phyloP scores from a whole-genome alignment of 2,888 invertebrate genomes.

The Andrena haemorrhoa region DNA sequence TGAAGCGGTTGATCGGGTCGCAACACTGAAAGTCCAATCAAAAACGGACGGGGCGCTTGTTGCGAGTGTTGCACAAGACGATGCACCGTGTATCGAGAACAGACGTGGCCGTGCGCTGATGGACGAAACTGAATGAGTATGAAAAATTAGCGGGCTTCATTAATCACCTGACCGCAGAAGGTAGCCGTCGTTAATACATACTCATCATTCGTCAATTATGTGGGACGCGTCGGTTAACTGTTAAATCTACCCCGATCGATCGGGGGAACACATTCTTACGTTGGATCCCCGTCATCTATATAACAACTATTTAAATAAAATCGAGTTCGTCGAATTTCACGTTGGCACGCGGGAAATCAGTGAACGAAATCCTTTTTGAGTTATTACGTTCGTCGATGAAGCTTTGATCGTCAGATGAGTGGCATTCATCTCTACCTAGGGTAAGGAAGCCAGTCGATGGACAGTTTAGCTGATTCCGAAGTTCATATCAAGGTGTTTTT shows the following conservation, averaged over 20 bases:
- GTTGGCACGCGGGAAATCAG: background rate
- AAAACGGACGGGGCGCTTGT: background rate
- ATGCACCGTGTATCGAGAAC: background rate
- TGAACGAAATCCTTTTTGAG: background rate
- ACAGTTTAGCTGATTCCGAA: no score
- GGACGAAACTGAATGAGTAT: constrained; percentile 2
- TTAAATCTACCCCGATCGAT: constrained; percentile 3
- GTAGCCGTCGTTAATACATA: constrained; percentile 8
- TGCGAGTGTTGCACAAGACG: background rate
- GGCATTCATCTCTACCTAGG: no score
- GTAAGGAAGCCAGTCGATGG: no score
- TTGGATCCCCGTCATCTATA: constrained; percentile 24
- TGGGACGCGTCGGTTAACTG: background rate
- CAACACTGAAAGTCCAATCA: constrained; percentile 27
- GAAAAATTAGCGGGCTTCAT: constrained; percentile 32
- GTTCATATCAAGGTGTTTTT: no score
- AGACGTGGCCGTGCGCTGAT: background rate
- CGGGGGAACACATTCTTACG: background rate
- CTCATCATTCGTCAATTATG: constrained; percentile 37
- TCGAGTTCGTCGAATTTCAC: constrained; percentile 11
- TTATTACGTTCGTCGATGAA: no score
- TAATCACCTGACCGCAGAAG: constrained; percentile 35
- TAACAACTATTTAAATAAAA: constrained; percentile 12
- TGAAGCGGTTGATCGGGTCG: background rate
- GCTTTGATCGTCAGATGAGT: no score